phyloP scores from a whole-genome alignment of 2,888 invertebrate species.

The Miltochrista miniata region DNA sequence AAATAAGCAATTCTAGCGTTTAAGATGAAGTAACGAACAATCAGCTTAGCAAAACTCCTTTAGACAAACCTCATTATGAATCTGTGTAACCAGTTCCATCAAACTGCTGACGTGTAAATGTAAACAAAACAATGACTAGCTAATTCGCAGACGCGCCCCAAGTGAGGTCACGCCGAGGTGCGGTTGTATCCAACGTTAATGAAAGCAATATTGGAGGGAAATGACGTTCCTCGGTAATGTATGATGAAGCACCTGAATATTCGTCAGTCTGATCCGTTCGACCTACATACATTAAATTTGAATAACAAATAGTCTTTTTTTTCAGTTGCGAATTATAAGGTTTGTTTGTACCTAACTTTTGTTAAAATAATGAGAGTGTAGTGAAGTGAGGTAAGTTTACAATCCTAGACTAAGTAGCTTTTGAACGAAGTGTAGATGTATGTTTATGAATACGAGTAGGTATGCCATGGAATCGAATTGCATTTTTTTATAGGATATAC shows the following conservation, averaged over 20 bases:
- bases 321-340: no score
- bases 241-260: conserved; percentile 27
- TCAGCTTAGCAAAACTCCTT: conserved; percentile 14
- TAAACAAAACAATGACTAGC: conserved; percentile 81
- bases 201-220: conserved; percentile 42
- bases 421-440: no score
- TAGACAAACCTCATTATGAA: conserved; percentile 43
- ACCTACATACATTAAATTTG: conserved; percentile 21
- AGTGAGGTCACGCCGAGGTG: conserved; percentile 69
- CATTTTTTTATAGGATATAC: no score
- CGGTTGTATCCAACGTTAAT: conserved; percentile 51
- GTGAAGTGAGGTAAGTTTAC: no score
- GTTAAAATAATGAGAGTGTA: no score
- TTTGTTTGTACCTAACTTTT: no score
- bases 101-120: conserved; percentile 80
- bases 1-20: background rate
- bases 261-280: conserved; percentile 19
- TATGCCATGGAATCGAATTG: no score
- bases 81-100: conserved; percentile 50
- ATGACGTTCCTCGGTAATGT: conserved; percentile 35
- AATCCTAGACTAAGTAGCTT: no score
- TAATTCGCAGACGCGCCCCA: conserved; percentile 61
- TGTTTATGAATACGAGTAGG: no score
- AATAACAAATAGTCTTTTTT: background rate
- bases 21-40: conserved; percentile 13